Base-by-base conservation (phyloP, 2,113 vertebrate genomes). In the Sinocyclocheilus maitianheensis region DNA sequence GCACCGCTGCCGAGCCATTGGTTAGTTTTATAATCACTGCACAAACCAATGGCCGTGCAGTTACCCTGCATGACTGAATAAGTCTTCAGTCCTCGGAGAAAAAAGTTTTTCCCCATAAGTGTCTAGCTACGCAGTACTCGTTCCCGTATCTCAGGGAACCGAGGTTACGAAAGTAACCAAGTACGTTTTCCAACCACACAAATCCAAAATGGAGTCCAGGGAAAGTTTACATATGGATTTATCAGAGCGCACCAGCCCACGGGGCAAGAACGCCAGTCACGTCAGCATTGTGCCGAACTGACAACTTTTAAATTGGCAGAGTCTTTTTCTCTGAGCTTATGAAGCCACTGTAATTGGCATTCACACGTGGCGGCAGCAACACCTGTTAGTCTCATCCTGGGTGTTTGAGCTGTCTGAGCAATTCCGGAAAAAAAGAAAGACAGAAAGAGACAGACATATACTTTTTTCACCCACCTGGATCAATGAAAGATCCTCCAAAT, bases 401-500 rank as follows among this genome's bases (percentile, higher is more conserved):
- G 71, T 46, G 24, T 63, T 67, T 34, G 51, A 69, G 63, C 43
- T 72, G 69, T 83, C 48, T 77, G 74, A 84, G 77, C 62, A 81
- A 87, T 77, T 84, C 65, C 0, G 11, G 75, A 30, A 58, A 51
- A 11, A 16, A 51, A 22, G 51, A 55, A 26, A 77, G 37, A 81
- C 76, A 46, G 30, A 62, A n/a, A 43, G 72, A 77, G 48, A 77
- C 51, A 75, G 12, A 82, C 10, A 48, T 11, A 34, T 3, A 71
- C 22, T 34, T 37, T 40, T 34, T 58, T 84, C 90, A 93, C 93
- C 67, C 94, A 97, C 96, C 96, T 97, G 96, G 87, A 97, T 96
- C 53, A 90, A 72, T 65, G 87, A 88, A 55, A 90, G 87, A 75
- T 90, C 89, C 76, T 90, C 89, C 81, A 90, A 83, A 84, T 77